Evolutionary conservation across 2,888 invertebrate species (phyloP).

Genomic region (Eupelmus urozonus): DNA sequence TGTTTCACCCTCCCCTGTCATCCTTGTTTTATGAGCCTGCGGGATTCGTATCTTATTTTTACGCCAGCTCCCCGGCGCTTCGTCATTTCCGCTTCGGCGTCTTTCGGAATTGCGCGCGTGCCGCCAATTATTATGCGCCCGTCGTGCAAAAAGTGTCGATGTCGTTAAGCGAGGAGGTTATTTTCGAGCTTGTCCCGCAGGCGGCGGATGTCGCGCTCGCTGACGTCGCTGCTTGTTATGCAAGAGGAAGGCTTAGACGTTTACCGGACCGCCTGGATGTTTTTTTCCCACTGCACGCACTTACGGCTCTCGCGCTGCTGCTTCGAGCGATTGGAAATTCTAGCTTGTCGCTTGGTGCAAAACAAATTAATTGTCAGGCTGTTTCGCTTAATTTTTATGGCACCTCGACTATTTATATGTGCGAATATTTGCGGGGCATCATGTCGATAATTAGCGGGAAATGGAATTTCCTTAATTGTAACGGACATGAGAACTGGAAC

Average conservation of each 20-base stretch:
- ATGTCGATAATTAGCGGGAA: constrained; percentile 21
- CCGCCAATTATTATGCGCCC: constrained; percentile 23
- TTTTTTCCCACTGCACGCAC: not conserved
- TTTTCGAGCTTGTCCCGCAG: not conserved
- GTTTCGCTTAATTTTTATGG: not conserved
- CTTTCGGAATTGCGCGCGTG: constrained; percentile 21
- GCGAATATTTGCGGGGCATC: constrained; percentile 6
- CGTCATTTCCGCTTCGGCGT: constrained; percentile 47
- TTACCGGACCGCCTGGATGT: not conserved
- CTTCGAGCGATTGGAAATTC: not conserved
- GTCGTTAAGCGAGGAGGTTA: not conserved
- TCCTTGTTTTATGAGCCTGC: constrained; percentile 45
- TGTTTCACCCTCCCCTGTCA: constrained; percentile 42
- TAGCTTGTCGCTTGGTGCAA: not conserved
- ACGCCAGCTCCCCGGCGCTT: constrained; percentile 15
- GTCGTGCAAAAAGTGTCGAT: constrained; percentile 2
- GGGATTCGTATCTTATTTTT: constrained; percentile 40
- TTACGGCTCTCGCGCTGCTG: not conserved
- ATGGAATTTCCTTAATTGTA: constrained; percentile 36
- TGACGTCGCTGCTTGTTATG: constrained; percentile 1
- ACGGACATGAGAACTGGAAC: constrained; percentile 12
- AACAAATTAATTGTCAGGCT: not conserved
- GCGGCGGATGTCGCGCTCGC: not conserved
- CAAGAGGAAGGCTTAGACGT: not conserved
- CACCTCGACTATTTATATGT: not conserved